Base-by-base conservation (phyloP, 1,140 invertebrate genomes). In the Hermatobates lingyangjiaoensis region DNA sequence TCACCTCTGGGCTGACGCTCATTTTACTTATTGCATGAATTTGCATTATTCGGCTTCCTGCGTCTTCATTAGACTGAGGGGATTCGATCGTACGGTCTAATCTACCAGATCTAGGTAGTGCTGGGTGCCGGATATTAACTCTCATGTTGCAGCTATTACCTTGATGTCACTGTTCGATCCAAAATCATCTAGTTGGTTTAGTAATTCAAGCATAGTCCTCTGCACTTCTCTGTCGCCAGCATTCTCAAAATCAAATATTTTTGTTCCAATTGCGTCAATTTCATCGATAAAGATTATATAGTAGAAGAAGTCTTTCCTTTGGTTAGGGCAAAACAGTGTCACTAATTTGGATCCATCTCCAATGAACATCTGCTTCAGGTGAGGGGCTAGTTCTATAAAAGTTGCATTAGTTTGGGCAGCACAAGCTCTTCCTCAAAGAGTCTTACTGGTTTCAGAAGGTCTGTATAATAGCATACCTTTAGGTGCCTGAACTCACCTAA, bases 321-420 rank as follows among this genome's bases (percentile, higher is more conserved):
- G 2, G 55, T 52, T 15, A 38, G 25, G 7, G 30, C 59, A 61
- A 1, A 54, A 14, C 20, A 59, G 55, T 4, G 59, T 34, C 5
- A 62, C 56, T 15, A 98, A 68, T 67, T 98, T 98, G 0, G 94
- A 92, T 58, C 94, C 94, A 68, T 98, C 94, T 67, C 94, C 94
- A 60, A 85, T 84, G 63, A 97, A 98, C 94, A 98, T 98, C 66
- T 98, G 94, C 20, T 98, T 94, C 14, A 98, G 68, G 64, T 98
- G 93, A 15, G 94, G 93, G 57, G 94, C 94, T 14, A 98, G 65
- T 66, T 87, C 85, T 23, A 98, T 70, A 68, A 97, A 98, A 5
- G 93, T 96, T 1, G 92, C 96, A 67, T 98, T 97, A 25, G 93
- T 97, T 68, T 98, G 94, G 4, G 94, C 93, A 51, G 95, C 95